Base-by-base conservation (phyloP, 2,113 vertebrate genomes). In the Pseudopipra pipra region DNA sequence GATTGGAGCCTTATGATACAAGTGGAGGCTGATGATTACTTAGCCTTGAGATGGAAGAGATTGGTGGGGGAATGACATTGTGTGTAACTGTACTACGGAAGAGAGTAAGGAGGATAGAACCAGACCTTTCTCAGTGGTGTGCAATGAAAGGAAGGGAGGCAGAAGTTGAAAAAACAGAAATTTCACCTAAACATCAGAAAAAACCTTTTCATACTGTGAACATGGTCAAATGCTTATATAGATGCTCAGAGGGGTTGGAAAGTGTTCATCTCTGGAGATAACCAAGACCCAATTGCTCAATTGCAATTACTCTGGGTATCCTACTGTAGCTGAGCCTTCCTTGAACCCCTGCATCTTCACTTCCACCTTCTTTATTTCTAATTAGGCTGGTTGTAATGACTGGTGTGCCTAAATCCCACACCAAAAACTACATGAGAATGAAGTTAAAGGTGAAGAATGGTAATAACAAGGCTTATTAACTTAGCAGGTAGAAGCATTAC, bases 61-160 rank as follows among this genome's bases (percentile, higher is more conserved):
- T 3, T 1, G 4, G 5, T 0, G 15, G 12, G 4, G 8, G 1
- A 17, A 17, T 0, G 3, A 25, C n/a, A 54, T 37, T 31, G 7
- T 58, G 3, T 59, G 35, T 54, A 72, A 70, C 35, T 28, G 56
- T 5, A 20, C 19, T 8, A 44, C 33, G 22, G 21, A 28, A 44
- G 21, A 94, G 16, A 84, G 11, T n/a, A 52, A 88, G 47, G 17
- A 80, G 11, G 20, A 52, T 77, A 55, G 11, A 91, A 24, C 3
- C 30, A 65, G 30, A 41, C 16, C 47, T 30, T 46, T 54, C 39
- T n/a, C 78, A 54, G 28, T 25, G 11, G 30, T 24, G 21, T 31
- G 25, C 71, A 44, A 9, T 31, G 44, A 79, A 86, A 86, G 18
- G 47, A 61, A 59, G 22, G 5, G 14, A 46, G 10, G 25, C 15